Evolutionary conservation across 2,888 invertebrate species (phyloP).

Genomic region (Silvanus unidentatus): DNA sequence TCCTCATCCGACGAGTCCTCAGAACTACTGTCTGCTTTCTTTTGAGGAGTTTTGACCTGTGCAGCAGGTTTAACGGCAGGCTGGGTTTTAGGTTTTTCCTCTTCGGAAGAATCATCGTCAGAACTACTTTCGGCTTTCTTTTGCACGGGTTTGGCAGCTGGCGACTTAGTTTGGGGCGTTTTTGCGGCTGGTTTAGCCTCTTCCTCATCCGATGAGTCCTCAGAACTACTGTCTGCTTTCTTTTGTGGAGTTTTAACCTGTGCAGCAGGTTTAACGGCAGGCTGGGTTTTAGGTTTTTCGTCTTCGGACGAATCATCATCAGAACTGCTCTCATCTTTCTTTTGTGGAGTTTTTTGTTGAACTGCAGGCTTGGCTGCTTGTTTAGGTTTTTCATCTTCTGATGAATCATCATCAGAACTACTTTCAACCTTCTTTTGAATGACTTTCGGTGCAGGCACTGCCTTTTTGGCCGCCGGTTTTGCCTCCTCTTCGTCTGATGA

Average conservation of each 20-base stretch:
- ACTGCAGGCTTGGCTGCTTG: constrained; percentile 1
- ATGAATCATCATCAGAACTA: constrained; percentile 25
- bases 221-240: constrained; percentile 26
- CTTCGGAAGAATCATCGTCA: constrained; percentile 28
- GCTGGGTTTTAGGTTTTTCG: constrained; percentile 16
- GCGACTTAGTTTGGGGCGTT: constrained; percentile 4
- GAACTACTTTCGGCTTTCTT: constrained; percentile 19
- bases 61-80: constrained; percentile 13
- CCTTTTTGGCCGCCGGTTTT: constrained; percentile 16
- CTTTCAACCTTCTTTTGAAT: constrained; percentile 16
- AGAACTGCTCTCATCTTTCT: constrained; percentile 16
- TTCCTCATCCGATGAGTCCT: constrained; percentile 29
- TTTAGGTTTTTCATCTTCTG: constrained; percentile 13
- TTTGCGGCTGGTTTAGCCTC: constrained; percentile 14
- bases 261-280: constrained; percentile 11
- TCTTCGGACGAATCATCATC: constrained; percentile 26
- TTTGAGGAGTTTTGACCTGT: constrained; percentile 17
- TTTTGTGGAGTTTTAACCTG: constrained; percentile 15
- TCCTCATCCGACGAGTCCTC: constrained; percentile 36
- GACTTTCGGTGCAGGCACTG: not conserved
- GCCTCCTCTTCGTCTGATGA: constrained; percentile 28
- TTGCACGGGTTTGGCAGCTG: not conserved
- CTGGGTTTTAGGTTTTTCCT: constrained; percentile 12
- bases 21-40: constrained; percentile 27
- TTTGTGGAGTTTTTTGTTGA: constrained; percentile 7